Conservation (phyloP, 2,797 vertebrate genomes). For the Sorex maritimensis region DNA sequence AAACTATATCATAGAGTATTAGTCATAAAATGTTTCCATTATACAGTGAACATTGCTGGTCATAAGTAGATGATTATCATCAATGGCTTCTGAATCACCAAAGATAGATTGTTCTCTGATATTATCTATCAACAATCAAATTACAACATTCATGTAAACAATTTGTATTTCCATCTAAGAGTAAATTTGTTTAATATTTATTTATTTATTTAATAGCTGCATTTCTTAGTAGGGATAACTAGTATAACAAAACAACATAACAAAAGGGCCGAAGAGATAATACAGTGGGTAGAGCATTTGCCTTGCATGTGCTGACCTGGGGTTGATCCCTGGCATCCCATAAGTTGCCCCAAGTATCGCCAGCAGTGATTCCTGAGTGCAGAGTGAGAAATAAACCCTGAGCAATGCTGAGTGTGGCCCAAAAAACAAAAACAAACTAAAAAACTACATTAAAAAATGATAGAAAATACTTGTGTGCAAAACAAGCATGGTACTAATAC, state of each 20-base stretch:
- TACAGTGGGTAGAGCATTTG: no score
- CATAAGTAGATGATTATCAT: slow-evolving; percentile 11
- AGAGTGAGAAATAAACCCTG: no score
- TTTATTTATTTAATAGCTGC: not conserved
- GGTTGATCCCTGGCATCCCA: no score
- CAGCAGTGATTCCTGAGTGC: no score
- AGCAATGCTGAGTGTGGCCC: no score
- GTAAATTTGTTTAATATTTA: slow-evolving; percentile 41
- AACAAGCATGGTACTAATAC: slow-evolving; percentile 16
- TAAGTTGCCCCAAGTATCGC: no score
- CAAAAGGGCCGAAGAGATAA: no score
- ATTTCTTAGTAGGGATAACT: slow-evolving; percentile 30
- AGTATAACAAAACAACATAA: slow-evolving; percentile 10
- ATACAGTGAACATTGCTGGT: not conserved
- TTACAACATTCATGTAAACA: not conserved
- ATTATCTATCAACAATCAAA: not conserved
- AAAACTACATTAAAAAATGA: no score
- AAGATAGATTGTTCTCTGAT: not conserved
- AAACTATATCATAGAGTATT: not conserved
- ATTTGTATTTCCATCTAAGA: slow-evolving; percentile 47
- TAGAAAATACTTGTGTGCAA: not conserved
- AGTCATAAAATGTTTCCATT: slow-evolving; percentile 9
- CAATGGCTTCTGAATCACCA: not conserved
- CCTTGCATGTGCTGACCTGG: no score
- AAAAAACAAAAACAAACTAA: no score